A percentile compares a stretch with the other conserved stretches of the same genome.
phyloP scores from a whole-genome alignment of 1,140 invertebrate species.

The Yoshiicerus persimilis region DNA sequence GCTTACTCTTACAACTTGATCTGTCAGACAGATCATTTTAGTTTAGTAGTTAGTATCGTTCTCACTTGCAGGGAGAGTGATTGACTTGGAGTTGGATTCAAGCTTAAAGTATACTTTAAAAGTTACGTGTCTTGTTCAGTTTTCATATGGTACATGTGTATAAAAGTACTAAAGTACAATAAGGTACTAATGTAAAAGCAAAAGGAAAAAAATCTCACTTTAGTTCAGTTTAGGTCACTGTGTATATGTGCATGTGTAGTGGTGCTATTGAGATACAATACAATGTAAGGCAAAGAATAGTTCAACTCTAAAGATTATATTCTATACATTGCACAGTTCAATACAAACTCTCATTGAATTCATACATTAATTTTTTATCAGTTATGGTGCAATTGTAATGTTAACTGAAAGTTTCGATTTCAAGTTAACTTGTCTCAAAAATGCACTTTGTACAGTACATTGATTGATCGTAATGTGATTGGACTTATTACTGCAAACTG shows the following conservation, averaged over 20 bases:
- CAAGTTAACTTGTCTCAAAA: not conserved
- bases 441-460: not conserved
- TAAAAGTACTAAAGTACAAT: no score
- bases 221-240: not conserved
- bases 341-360: not conserved
- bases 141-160: not conserved
- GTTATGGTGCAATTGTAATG: not conserved
- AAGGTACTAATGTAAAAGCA: not conserved
- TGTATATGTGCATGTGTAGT: not conserved
- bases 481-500: no score
- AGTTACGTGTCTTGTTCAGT: not conserved
- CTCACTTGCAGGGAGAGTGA: not conserved
- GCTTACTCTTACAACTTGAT: not conserved
- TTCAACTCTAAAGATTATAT: not conserved
- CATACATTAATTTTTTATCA: not conserved
- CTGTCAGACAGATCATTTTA: not conserved
- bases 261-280: no score
- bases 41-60: not conserved
- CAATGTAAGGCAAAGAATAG: not conserved
- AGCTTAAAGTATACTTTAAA: no score
- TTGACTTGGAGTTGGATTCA: not conserved
- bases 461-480: not conserved
- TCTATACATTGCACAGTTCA: not conserved
- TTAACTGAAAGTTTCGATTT: not conserved
- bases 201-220: not conserved